Conservation (phyloP, 2,888 invertebrate genomes). For the Anagyrus pseudococci region DNA sequence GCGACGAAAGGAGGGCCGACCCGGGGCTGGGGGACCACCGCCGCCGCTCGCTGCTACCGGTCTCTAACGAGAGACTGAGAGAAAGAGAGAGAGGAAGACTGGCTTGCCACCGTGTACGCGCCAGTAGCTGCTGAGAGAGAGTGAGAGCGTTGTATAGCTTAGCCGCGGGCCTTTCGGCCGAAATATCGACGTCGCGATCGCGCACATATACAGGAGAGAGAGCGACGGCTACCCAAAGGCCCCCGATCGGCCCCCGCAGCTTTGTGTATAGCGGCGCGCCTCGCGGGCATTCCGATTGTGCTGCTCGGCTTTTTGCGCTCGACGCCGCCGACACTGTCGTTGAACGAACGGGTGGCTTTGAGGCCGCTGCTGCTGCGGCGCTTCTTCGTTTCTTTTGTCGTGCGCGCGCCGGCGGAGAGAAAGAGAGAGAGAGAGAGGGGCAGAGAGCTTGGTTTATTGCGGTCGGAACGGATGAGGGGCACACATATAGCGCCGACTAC, state of each 20-base stretch:
- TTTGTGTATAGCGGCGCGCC: conserved; percentile 31
- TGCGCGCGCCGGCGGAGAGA: not conserved
- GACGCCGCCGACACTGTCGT: not conserved
- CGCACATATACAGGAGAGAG: too few species aligned
- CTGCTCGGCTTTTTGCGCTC: conserved; percentile 36
- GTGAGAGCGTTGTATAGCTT: not conserved
- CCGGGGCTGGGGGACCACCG: conserved; percentile 28
- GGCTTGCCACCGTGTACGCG: not conserved
- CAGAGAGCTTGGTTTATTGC: conserved; percentile 33
- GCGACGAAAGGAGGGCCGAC: too few species aligned
- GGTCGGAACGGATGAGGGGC: not conserved
- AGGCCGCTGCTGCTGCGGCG: conserved; percentile 23
- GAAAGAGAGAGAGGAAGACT: not conserved
- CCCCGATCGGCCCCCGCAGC: not conserved
- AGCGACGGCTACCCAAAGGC: too few species aligned
- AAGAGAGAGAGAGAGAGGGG: not conserved
- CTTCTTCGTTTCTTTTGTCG: conserved; percentile 12
- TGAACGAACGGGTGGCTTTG: not conserved
- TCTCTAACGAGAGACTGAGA: conserved; percentile 20
- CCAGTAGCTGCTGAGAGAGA: not conserved
- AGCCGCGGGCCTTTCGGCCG: not conserved
- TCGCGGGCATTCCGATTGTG: conserved; percentile 26
- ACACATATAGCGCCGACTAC: not conserved
- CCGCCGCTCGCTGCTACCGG: conserved; percentile 15
- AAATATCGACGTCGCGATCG: conserved; percentile 20